Percentiles rank a stretch among this genome's conserved stretches.
Evolutionary conservation across 2,113 vertebrate genomes (phyloP).

Genomic region (Hippocampus zosterae): DNA sequence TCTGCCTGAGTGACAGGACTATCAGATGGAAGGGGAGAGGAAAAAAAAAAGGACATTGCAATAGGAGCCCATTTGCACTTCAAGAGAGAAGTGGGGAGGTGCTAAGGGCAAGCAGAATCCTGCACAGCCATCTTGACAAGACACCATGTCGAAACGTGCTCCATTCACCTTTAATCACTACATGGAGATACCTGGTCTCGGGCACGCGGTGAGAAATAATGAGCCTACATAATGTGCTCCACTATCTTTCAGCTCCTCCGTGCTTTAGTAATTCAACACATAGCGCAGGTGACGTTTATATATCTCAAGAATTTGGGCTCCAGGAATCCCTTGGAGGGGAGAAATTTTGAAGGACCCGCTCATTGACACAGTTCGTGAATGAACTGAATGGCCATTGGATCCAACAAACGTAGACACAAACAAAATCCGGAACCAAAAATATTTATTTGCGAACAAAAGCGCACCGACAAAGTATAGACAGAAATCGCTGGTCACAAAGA

Average conservation of each 20-base stretch:
- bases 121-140: constrained; percentile 53
- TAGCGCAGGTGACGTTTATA: constrained; percentile 41
- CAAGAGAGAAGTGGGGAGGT: constrained; percentile 63
- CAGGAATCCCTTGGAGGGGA: not conserved
- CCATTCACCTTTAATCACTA: constrained; percentile 64
- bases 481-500: too few species aligned
- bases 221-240: constrained; percentile 29
- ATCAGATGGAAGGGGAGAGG: constrained; percentile 33
- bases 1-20: constrained; percentile 46
- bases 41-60: constrained; percentile 34
- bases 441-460: too few species aligned
- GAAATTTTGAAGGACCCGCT: not conserved
- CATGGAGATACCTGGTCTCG: constrained; percentile 57
- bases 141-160: constrained; percentile 53
- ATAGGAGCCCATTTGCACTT: constrained; percentile 70
- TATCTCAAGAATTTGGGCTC: not conserved
- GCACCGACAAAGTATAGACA: too few species aligned
- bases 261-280: constrained; percentile 37
- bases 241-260: constrained; percentile 39
- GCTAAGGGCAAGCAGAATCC: constrained; percentile 50
- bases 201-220: constrained; percentile 49
- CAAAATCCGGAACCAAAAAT: not conserved
- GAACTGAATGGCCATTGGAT: not conserved
- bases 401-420: too few species aligned
- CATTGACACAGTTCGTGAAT: too few species aligned